These are phyloP conservation scores for Chamaetylas fuelleborni DNA, from an alignment of 2,113 vertebrate genomes.

Conservation along the genomic window DNA sequence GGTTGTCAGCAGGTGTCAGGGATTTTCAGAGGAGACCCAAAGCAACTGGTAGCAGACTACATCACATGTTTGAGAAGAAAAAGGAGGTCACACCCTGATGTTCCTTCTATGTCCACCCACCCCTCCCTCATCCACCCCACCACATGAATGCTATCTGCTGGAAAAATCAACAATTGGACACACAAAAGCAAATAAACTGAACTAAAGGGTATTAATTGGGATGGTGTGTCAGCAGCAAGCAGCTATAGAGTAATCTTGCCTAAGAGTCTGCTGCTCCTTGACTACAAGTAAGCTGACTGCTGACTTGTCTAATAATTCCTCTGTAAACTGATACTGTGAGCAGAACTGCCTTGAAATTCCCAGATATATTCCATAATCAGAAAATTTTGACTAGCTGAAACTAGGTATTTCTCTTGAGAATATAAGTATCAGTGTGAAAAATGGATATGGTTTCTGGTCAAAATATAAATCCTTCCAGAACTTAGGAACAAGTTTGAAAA, in stretches of 20 bases:
- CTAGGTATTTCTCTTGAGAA: not conserved
- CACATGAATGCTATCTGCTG: not conserved
- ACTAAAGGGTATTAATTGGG: not conserved
- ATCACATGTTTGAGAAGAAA: not conserved
- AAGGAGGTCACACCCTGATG: not conserved
- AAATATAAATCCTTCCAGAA: not conserved
- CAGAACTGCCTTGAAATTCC: not conserved
- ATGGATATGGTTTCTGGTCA: not conserved
- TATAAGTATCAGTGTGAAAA: not conserved
- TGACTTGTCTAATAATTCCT: not conserved
- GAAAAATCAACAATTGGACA: not conserved
- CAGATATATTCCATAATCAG: not conserved
- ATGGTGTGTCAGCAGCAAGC: not conserved
- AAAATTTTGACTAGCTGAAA: not conserved
- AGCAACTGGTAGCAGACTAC: not conserved
- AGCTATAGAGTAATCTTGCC: not conserved
- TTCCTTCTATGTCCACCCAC: not conserved
- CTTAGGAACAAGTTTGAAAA: not conserved
- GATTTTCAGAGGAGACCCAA: not conserved
- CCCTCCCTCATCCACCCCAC: rapidly evolving
- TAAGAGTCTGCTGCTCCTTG: not conserved
- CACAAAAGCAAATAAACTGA: not conserved
- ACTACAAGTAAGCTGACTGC: not conserved
- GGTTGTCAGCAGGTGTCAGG: not conserved
- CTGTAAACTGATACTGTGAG: not conserved